A percentile compares a stretch with the other conserved stretches of the same genome.
These are phyloP conservation scores for Calameuta idolon DNA, from an alignment of 2,888 invertebrate species.

Conservation along the genomic window DNA sequence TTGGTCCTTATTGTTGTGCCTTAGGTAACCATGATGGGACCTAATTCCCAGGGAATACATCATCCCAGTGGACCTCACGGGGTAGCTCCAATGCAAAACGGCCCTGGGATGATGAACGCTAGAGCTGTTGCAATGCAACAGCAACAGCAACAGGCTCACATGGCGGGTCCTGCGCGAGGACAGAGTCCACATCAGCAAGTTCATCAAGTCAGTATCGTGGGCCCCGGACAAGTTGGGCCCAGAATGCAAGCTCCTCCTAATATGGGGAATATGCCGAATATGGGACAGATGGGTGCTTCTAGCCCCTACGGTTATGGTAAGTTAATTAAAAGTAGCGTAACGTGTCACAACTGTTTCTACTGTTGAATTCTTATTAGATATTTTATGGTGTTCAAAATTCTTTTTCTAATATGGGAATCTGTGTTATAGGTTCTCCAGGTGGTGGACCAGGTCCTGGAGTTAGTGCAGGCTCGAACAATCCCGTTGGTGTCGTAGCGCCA, in stretches of 20 bases:
- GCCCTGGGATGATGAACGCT: conserved; percentile 75
- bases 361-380: neutral
- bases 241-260: conserved; percentile 73
- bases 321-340: conserved; percentile 9
- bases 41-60: conserved; percentile 66
- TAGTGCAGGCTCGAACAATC: conserved; percentile 53
- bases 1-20: neutral
- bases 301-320: conserved; percentile 65
- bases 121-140: conserved; percentile 67
- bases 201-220: conserved; percentile 65
- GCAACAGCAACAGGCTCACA: conserved; percentile 61
- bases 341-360: neutral
- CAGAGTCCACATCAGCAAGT: conserved; percentile 67
- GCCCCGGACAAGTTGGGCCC: conserved; percentile 71
- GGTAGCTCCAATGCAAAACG: conserved; percentile 76
- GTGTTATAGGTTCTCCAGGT: conserved; percentile 51
- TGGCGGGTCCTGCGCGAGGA: conserved; percentile 60
- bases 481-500: conserved; percentile 70
- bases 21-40: conserved; percentile 72
- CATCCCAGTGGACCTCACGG: conserved; percentile 60
- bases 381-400: neutral
- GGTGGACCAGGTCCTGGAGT: conserved; percentile 57
- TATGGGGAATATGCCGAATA: conserved; percentile 66
- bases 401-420: neutral
- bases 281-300: conserved; percentile 64